Conservation (phyloP, 2,888 invertebrate species). For the Pseudococcus longispinus region DNA sequence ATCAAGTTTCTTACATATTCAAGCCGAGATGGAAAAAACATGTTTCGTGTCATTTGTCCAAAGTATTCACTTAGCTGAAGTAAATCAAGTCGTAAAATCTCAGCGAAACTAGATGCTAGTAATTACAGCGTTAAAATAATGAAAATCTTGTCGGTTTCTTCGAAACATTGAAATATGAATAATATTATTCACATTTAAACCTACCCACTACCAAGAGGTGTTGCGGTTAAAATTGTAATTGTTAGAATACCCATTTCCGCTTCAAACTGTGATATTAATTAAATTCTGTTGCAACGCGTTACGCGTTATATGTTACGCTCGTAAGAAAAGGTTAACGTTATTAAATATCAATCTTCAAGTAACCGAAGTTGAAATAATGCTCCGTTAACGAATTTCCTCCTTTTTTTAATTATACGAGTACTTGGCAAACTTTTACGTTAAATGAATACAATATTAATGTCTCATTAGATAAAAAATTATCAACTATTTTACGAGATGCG, state of each 20-base stretch:
- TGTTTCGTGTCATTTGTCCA: no score
- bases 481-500: neutral
- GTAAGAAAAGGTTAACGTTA: constrained; percentile 3
- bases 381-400: neutral
- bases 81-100: neutral
- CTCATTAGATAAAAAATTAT: constrained; percentile 28
- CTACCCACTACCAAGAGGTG: neutral
- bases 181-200: neutral
- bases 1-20: no score
- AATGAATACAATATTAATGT: neutral
- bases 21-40: no score
- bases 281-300: neutral
- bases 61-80: neutral
- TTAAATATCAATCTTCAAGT: constrained; percentile 12
- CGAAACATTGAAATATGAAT: neutral
- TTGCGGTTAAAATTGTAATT: constrained; percentile 29
- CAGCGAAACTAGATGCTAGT: neutral
- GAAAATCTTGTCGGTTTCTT: neutral
- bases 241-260: constrained; percentile 17
- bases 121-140: neutral
- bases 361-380: neutral
- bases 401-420: neutral
- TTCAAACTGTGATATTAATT: constrained; percentile 35
- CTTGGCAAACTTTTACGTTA: neutral
- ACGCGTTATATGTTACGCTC: constrained; percentile 4